Percentiles rank a stretch among this genome's conserved stretches.
Conservation (phyloP, 1,140 invertebrate species). For the Anastrepha ludens region DNA sequence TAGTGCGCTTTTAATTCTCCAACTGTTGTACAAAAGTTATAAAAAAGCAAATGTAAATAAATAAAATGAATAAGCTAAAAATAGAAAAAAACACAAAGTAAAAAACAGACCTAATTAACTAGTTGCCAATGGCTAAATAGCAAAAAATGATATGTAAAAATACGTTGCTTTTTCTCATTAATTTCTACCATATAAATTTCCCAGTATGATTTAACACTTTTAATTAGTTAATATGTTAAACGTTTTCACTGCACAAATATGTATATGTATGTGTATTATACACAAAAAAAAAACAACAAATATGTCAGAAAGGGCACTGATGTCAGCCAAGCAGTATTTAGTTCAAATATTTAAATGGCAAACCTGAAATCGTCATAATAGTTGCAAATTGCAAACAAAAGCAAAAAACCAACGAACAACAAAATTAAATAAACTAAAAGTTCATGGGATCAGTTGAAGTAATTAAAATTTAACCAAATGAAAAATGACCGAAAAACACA, state of each 20-base stretch:
- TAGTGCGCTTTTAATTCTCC: constrained; percentile 26
- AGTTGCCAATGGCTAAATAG: neutral
- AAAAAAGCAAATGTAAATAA: constrained; percentile 25
- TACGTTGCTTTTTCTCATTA: neutral
- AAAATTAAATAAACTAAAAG: too few species aligned
- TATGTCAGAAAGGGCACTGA: neutral
- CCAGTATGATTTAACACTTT: neutral
- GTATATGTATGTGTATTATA: neutral
- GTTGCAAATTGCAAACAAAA: neutral
- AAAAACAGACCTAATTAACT: neutral
- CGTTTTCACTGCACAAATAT: too few species aligned
- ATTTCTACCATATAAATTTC: neutral
- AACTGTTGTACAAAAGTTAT: constrained; percentile 49
- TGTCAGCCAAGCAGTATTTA: constrained; percentile 23
- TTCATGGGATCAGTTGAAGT: too few species aligned
- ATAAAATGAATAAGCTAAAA: neutral
- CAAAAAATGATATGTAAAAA: neutral
- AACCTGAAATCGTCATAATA: neutral
- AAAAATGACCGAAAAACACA: neutral
- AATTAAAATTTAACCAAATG: neutral
- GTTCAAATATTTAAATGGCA: constrained; percentile 2
- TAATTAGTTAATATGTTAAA: neutral
- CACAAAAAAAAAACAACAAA: neutral
- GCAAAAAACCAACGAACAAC: neutral
- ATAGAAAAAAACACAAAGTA: neutral